These are phyloP conservation scores for Tor tambroides DNA, from an alignment of 2,113 vertebrate species.

Conservation along the genomic window DNA sequence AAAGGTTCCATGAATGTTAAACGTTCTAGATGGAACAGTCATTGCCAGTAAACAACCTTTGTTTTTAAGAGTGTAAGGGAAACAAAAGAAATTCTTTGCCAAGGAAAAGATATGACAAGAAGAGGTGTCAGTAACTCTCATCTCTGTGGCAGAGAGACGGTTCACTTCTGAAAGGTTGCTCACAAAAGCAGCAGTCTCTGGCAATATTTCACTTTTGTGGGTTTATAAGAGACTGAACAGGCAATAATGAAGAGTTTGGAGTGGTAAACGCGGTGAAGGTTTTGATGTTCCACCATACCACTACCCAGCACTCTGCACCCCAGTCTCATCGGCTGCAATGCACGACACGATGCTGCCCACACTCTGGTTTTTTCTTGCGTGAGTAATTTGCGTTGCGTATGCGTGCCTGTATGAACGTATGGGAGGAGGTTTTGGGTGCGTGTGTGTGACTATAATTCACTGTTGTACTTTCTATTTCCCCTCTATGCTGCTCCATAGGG, in stretches of 20 bases:
- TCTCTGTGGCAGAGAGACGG: constrained; percentile 11
- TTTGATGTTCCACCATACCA: constrained; percentile 41
- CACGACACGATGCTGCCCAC: constrained; percentile 50
- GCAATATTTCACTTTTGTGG: constrained; percentile 2
- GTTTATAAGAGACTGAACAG: constrained; percentile 1
- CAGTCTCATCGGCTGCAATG: constrained; percentile 44
- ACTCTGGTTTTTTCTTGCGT: constrained; percentile 32
- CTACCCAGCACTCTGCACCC: constrained; percentile 40
- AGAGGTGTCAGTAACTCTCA: background rate
- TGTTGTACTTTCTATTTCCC: constrained; percentile 88
- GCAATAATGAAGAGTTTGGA: constrained; percentile 37
- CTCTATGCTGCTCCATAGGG: constrained; percentile 88
- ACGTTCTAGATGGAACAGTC: background rate
- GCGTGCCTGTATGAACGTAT: constrained; percentile 58
- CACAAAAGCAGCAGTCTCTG: constrained; percentile 20
- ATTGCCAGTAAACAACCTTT: background rate
- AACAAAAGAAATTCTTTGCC: constrained; percentile 1
- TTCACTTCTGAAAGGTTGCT: background rate
- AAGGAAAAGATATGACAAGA: constrained; percentile 24
- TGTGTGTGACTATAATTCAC: constrained; percentile 76
- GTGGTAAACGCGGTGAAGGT: constrained; percentile 44
- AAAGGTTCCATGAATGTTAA: background rate
- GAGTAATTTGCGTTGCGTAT: constrained; percentile 45
- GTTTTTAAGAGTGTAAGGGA: background rate
- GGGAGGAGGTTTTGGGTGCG: constrained; percentile 42